Conservation (phyloP, 2,113 vertebrate genomes). For the Theristicus caerulescens region DNA sequence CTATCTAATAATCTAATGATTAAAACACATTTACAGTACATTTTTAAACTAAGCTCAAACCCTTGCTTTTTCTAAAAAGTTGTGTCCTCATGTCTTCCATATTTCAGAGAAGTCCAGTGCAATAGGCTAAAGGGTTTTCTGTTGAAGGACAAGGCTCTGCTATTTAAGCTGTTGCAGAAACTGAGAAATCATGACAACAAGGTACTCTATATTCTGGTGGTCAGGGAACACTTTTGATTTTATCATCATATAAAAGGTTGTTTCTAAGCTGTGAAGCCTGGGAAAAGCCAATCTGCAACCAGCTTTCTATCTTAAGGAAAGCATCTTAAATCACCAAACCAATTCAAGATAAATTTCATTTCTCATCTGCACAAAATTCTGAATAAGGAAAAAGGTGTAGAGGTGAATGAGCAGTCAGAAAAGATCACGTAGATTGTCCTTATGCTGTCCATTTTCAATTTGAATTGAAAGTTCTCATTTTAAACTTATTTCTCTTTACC, state of each 20-base stretch:
- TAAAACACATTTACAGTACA: fast-evolving
- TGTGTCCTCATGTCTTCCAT: fast-evolving
- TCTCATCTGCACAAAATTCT: background rate
- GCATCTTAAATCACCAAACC: background rate
- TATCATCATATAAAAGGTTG: background rate
- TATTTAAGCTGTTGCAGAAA: background rate
- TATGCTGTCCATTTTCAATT: background rate
- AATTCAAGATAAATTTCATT: background rate
- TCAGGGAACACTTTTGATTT: background rate
- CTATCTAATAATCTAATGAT: background rate
- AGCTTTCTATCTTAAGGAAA: background rate
- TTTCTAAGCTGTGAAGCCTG: background rate
- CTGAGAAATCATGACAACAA: background rate
- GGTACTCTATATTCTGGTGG: background rate
- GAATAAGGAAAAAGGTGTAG: background rate
- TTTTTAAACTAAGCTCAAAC: background rate
- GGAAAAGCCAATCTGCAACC: background rate
- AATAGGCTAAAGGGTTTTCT: background rate
- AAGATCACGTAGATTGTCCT: background rate
- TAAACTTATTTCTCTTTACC: background rate
- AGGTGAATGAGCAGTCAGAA: background rate
- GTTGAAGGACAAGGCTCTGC: background rate
- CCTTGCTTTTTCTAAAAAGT: fast-evolving
- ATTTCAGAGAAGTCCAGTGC: background rate
- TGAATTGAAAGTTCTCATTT: background rate